Conservation (phyloP, 1,140 invertebrate species). For the Papilio glaucus region DNA sequence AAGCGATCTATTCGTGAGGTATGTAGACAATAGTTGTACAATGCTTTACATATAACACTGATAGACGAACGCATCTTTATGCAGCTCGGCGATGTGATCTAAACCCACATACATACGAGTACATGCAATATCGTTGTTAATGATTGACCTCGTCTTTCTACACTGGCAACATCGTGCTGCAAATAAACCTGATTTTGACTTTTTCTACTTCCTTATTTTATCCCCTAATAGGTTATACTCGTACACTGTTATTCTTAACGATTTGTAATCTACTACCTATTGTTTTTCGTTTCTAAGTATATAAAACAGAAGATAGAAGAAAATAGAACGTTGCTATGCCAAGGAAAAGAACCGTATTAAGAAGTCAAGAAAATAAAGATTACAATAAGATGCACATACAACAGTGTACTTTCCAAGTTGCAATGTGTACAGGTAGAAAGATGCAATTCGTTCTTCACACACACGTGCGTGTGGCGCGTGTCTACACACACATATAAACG, state of each 20-base stretch:
- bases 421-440: background rate
- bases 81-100: background rate
- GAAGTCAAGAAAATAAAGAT: too few relatives aligned
- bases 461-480: too few relatives aligned
- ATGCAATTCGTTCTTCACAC: too few relatives aligned
- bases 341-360: too few relatives aligned
- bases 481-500: background rate
- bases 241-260: too few relatives aligned
- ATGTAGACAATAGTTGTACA: constrained; percentile 4
- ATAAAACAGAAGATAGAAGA: too few relatives aligned
- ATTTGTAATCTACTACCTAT: too few relatives aligned
- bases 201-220: too few relatives aligned
- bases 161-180: background rate
- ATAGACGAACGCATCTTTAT: background rate
- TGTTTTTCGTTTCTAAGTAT: too few relatives aligned
- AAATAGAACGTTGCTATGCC: too few relatives aligned
- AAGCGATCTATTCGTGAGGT: background rate
- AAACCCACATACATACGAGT: constrained; percentile 13
- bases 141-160: background rate
- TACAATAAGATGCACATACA: too few relatives aligned
- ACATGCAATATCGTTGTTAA: background rate
- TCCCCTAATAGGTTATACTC: too few relatives aligned
- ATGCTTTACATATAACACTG: background rate
- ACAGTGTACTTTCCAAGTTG: background rate
- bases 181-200: background rate